Conservation (phyloP, 2,888 invertebrate species). For the Polydrusus cervinus region DNA sequence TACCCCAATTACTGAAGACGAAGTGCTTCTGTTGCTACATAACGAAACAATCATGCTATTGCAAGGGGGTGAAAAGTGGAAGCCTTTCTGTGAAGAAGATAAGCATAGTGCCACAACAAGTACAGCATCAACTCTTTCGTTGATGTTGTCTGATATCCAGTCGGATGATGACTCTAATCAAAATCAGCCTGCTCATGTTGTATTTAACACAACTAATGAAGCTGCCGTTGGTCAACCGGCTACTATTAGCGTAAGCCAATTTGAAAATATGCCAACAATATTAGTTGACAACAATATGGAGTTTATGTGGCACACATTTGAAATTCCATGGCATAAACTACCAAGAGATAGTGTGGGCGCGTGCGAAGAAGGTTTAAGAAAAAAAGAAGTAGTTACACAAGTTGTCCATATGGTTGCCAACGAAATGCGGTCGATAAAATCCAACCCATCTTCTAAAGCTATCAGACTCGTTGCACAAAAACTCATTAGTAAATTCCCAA, state of each 20-base stretch:
- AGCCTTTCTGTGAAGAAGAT: not conserved
- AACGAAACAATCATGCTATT: slow-evolving; percentile 5
- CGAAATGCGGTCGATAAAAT: not conserved
- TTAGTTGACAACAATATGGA: slow-evolving; percentile 8
- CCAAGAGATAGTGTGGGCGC: not conserved
- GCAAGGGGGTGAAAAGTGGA: not conserved
- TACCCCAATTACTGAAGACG: not conserved
- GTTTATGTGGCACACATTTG: slow-evolving; percentile 4
- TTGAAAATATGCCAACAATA: not conserved
- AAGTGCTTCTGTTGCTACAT: not conserved
- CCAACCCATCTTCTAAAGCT: not conserved
- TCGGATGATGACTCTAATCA: not conserved
- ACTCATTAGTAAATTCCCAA: not conserved
- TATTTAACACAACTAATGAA: not conserved
- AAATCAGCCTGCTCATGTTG: not conserved
- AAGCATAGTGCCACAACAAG: not conserved
- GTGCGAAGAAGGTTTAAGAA: not conserved
- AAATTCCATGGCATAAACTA: slow-evolving; percentile 4
- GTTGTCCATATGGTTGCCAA: slow-evolving; percentile 1
- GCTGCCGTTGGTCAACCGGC: not conserved
- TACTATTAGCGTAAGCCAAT: not conserved
- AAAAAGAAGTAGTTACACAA: not conserved
- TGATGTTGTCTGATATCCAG: not conserved
- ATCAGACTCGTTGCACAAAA: not conserved
- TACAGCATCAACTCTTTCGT: not conserved